Evolutionary conservation across 2,888 invertebrate genomes (phyloP), one percentile per base, ranked within the genome.

Genomic region (Nyleta sp.): DNA sequence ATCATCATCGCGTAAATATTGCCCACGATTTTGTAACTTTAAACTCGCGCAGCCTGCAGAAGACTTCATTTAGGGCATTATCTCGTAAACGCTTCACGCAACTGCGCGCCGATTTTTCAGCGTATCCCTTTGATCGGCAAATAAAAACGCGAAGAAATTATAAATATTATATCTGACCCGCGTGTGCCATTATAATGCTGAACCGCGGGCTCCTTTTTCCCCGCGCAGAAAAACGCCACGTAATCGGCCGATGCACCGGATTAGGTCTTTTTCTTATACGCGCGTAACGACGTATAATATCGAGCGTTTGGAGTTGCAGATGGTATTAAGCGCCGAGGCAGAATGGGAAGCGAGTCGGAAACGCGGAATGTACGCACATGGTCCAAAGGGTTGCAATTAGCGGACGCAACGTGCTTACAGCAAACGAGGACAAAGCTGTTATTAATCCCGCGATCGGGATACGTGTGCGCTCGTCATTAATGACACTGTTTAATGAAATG

Each of bases 341-440:
- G 33, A 64, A 77, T 65, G 57, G 46, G 42, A 57, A 67, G 70
- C 28, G 59, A 60, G 50, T 67, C 44, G 67, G 72, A 67, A 78
- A 44, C 46, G 44, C 20, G 64, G 35, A 68, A 60, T 65, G 22
- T 50, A 73, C 57, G 50, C 70, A 50, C 48, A 40, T 17, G 40
- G 40, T 33, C 46, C 46, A 17, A 33, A 59, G 60, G 64, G 64
- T 44, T 71, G 59, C 74, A 78, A 78, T 78, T 78, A 74, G 28
- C 60, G 44, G 42, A 46, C 44, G 48, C 70, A 70, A 53, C 70
- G 65, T 65, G 65, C 70, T 78, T 65, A 53, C 33, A 28, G 70
- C 60, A 65, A 78, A 74, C 78, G 74, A 74, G 70, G 68, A 59
- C 65, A 74, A 65, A 65, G 74, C 74, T 74, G 70, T 78, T 73